These are phyloP conservation scores for Meiosimyza decipiens DNA, from an alignment of 2,888 invertebrate genomes.

Conservation along the genomic window DNA sequence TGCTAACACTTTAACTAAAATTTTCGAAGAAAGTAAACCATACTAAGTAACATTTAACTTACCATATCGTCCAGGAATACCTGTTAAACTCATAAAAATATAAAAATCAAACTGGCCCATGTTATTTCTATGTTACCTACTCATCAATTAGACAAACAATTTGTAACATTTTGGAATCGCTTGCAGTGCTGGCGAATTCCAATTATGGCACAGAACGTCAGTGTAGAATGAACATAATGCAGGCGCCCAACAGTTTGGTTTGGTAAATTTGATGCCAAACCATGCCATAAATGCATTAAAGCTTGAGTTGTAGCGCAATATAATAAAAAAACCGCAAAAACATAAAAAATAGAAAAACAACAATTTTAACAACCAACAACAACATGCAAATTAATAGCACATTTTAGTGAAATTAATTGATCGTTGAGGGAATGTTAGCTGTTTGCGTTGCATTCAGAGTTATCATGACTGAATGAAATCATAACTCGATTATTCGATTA, in stretches of 20 bases:
- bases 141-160: constrained; percentile 30
- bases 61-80: too few species aligned
- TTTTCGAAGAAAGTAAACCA: too few species aligned
- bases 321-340: constrained; percentile 4
- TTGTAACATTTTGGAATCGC: constrained; percentile 3
- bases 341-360: constrained; percentile 6
- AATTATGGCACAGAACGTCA: background rate
- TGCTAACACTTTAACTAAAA: too few species aligned
- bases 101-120: too few species aligned
- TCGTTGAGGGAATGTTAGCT: constrained; percentile 30
- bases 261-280: too few species aligned
- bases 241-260: background rate
- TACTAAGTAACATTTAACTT: too few species aligned
- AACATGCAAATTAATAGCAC: constrained; percentile 42
- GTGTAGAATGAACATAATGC: background rate
- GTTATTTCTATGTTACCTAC: constrained; percentile 16
- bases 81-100: too few species aligned
- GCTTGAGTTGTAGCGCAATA: background rate
- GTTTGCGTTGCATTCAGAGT: background rate
- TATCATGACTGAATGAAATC: too few species aligned
- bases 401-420: constrained; percentile 43
- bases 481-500: too few species aligned
- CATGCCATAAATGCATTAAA: constrained; percentile 13
- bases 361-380: constrained; percentile 22
- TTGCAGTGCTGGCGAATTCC: background rate